Evolutionary conservation across 2,797 vertebrate genomes (phyloP), one percentile per base, ranked within the genome.

Genomic region (Luscinia luscinia): DNA sequence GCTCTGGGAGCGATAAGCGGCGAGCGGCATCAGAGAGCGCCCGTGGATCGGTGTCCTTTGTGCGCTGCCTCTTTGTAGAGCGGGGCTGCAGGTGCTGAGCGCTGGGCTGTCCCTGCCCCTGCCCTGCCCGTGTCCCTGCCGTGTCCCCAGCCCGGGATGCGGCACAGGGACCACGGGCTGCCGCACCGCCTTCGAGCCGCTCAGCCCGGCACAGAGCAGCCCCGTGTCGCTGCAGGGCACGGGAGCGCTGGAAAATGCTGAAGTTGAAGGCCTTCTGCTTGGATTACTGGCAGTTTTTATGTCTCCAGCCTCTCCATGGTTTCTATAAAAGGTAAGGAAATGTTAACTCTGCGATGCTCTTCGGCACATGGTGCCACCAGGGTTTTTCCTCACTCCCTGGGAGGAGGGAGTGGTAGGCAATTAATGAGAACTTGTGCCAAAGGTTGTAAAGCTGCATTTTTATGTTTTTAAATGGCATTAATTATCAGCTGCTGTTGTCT

Each of bases 281-380:
- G 99, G 99, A 99, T 98, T 99, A 99, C 97, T 99, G 99, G 99
- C 98, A 99, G 97, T 98, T 99, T 95, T 98, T 99, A 80, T 99
- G 99, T 97, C 98, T 99, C 26, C 99, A 99, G 97, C 99, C 99
- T 64, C 98, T 99, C 80, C 98, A 98, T 19, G 98, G 98, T 54
- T 98, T 99, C 98, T 99, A 99, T 97, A 99, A 98, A 98, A 98
- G 99, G 99, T 99, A 99, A 97, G 98, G 11, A 64, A 83, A 80
- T 15, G 43, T 80, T 92, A 69, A 90, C 81, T 95, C 70, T 49
- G 81, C 76, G 4, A 51, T 66, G 93, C 79, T 94, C 81, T 70
- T 51, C 62, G 13, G 93, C 77, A 75, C 76, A 90, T 27, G 90
- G 26, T 93, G 93, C 88, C 69, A 46, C 72, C 76, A 8, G 84